Evolutionary conservation across 1,140 invertebrate genomes (phyloP).

Genomic region (Pogonus chalceus): DNA sequence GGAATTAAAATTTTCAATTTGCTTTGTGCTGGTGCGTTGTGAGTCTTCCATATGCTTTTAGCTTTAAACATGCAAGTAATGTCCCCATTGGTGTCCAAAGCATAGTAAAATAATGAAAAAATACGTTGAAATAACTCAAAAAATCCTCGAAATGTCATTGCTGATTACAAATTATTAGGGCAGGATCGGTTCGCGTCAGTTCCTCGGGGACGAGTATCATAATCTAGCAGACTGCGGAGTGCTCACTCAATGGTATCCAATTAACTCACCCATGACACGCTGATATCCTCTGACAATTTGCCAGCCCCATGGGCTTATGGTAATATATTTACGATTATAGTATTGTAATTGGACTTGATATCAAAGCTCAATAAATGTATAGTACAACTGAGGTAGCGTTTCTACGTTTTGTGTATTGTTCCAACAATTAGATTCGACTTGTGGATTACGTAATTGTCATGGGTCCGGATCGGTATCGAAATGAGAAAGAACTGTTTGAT

Average conservation of each 20-base stretch:
- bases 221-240: neutral
- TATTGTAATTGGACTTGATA: constrained; percentile 3
- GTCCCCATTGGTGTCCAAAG: no score
- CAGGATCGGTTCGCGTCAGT: neutral
- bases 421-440: neutral
- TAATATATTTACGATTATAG: constrained; percentile 8
- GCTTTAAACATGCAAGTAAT: no score
- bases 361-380: constrained; percentile 1
- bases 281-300: constrained; percentile 7
- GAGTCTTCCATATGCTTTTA: no score
- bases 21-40: no score
- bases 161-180: constrained; percentile 2
- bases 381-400: neutral
- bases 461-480: no score
- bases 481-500: no score
- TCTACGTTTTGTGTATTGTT: neutral
- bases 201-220: constrained; percentile 1
- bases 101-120: neutral
- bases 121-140: neutral
- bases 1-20: no score
- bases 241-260: constrained; percentile 6
- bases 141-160: neutral
- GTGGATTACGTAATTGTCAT: neutral
- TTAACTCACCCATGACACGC: constrained; percentile 6
- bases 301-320: constrained; percentile 5